These are phyloP conservation scores for Aldrovandia affinis DNA, from an alignment of 2,797 vertebrate species.

Conservation along the genomic window DNA sequence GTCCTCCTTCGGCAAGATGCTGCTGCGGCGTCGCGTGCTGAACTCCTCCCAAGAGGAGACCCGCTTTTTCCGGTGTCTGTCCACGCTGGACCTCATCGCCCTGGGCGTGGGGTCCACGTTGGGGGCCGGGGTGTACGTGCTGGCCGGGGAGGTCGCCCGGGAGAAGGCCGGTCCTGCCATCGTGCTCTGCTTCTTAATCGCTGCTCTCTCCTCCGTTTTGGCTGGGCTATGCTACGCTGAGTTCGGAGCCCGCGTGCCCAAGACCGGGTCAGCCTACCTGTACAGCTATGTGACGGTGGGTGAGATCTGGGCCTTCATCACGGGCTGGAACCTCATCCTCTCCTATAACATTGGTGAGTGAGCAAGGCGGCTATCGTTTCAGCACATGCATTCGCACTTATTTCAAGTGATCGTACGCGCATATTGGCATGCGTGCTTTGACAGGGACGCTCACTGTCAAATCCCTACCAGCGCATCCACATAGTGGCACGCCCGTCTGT, in stretches of 20 bases:
- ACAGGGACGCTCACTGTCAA: too few relatives aligned
- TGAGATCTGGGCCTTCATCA: slow-evolving; percentile 97
- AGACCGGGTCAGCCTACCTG: slow-evolving; percentile 93
- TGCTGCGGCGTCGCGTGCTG: slow-evolving; percentile 83
- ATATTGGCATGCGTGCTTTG: neutral
- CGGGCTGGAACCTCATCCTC: slow-evolving; percentile 97
- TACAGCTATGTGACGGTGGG: slow-evolving; percentile 97
- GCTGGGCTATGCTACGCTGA: slow-evolving; percentile 95
- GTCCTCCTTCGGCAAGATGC: slow-evolving; percentile 72
- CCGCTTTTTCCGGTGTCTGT: slow-evolving; percentile 87
- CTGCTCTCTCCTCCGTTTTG: slow-evolving; percentile 90
- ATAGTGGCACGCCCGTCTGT: too few relatives aligned
- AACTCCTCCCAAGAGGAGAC: slow-evolving; percentile 76
- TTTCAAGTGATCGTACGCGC: neutral
- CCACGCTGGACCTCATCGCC: slow-evolving; percentile 89
- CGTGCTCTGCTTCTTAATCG: slow-evolving; percentile 90
- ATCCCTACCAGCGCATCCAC: too few relatives aligned
- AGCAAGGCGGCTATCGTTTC: too few relatives aligned
- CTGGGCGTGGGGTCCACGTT: slow-evolving; percentile 91
- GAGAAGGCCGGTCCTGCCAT: slow-evolving; percentile 91
- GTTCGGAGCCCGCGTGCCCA: slow-evolving; percentile 93
- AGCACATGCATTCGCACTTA: neutral
- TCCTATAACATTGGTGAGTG: slow-evolving; percentile 91
- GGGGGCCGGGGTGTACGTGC: slow-evolving; percentile 91
- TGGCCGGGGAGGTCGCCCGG: slow-evolving; percentile 90